Evolutionary conservation across 2,113 vertebrate genomes (phyloP).

Genomic region (Sinosuthora webbiana): DNA sequence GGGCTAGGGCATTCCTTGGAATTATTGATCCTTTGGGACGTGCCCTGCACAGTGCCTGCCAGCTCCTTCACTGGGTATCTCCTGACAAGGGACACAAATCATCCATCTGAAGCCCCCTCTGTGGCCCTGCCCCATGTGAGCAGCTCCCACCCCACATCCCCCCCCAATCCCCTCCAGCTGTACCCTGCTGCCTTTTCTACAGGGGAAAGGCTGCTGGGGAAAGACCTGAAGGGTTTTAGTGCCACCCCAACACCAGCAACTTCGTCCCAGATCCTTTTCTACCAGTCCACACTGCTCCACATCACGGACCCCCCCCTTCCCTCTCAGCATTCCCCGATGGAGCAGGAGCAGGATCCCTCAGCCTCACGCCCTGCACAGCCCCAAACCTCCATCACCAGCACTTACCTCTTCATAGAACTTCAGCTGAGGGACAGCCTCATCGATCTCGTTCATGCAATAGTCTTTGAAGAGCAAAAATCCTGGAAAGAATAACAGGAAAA

Average conservation of each 20-base stretch:
- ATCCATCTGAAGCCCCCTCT: accelerated
- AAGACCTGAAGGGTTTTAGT: background rate
- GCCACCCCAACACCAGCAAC: background rate
- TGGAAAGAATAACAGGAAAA: slow-evolving; percentile 40
- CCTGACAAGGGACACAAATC: background rate
- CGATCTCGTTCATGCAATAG: slow-evolving; percentile 93
- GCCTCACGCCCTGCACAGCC: background rate
- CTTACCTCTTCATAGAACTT: slow-evolving; percentile 98
- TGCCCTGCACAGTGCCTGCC: accelerated
- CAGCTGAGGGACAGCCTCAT: slow-evolving; percentile 94
- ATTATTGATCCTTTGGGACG: accelerated
- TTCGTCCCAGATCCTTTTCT: background rate
- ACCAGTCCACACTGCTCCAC: background rate
- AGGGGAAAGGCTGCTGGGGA: background rate
- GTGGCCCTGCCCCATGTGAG: background rate
- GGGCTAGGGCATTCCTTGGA: background rate
- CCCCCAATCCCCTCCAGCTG: background rate
- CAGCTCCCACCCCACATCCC: background rate
- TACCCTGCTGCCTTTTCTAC: background rate
- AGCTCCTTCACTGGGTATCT: accelerated
- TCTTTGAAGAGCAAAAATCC: slow-evolving; percentile 97
- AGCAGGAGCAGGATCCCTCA: accelerated
- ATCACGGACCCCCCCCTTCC: background rate
- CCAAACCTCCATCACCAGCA: background rate
- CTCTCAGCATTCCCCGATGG: accelerated